These are phyloP conservation scores for Bryconaethiops microstoma DNA, from an alignment of 2,797 vertebrate genomes.

Conservation along the genomic window DNA sequence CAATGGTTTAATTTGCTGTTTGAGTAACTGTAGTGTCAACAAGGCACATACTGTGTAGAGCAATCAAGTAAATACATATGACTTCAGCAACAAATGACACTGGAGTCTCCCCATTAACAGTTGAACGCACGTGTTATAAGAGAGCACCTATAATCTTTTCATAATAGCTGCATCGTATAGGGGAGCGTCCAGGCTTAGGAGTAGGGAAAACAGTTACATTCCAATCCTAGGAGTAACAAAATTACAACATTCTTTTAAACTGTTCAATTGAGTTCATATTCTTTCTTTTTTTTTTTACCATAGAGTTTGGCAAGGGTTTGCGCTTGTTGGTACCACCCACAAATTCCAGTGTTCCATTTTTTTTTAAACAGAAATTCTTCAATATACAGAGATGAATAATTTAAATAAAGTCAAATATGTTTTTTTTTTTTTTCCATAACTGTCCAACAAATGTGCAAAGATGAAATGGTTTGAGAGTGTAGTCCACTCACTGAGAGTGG, in stretches of 20 bases:
- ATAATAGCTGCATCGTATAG: conserved; percentile 58
- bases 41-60: conserved; percentile 76
- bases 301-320: background rate
- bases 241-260: conserved; percentile 4
- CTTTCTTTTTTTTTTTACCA: background rate
- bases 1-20: conserved; percentile 32
- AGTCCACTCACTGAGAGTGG: conserved; percentile 30
- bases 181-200: conserved; percentile 56
- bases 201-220: conserved; percentile 62
- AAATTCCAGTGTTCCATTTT: conserved; percentile 34
- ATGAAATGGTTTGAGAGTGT: conserved; percentile 14
- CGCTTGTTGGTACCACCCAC: background rate
- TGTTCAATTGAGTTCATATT: background rate
- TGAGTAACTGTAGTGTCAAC: conserved; percentile 67
- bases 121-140: conserved; percentile 65
- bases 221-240: conserved; percentile 31
- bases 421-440: conserved; percentile 19
- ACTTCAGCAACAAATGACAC: conserved; percentile 61
- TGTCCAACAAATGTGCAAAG: conserved; percentile 64
- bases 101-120: conserved; percentile 63
- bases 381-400: background rate
- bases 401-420: conserved; percentile 21
- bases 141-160: conserved; percentile 53
- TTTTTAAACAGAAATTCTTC: conserved; percentile 7
- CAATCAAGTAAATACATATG: conserved; percentile 77